Conservation (phyloP, 2,113 vertebrate genomes). For the Bos indicus region DNA sequence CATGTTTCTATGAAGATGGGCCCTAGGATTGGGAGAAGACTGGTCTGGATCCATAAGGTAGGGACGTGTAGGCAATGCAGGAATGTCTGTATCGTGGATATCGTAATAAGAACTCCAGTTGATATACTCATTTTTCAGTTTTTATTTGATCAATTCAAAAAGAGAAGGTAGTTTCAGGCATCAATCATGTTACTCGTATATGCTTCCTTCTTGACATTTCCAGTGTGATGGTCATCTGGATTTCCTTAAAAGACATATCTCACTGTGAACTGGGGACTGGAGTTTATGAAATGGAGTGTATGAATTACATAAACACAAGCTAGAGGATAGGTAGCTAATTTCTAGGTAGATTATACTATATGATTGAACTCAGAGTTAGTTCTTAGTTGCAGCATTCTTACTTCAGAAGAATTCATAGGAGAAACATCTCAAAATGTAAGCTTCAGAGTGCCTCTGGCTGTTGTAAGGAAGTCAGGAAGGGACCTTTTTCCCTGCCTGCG, state of each 20-base stretch:
- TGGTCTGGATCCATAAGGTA: not conserved
- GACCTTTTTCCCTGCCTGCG: not conserved
- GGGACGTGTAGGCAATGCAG: not conserved
- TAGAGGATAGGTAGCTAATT: not conserved
- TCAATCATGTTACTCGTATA: not conserved
- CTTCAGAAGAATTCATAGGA: not conserved
- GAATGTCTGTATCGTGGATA: not conserved
- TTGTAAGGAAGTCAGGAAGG: not conserved
- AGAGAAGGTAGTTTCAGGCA: not conserved
- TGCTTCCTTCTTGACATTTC: not conserved
- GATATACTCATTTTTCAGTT: not conserved
- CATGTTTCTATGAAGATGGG: not conserved
- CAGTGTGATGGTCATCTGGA: not conserved
- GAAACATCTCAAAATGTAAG: not conserved
- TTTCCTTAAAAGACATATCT: not conserved
- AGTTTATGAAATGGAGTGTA: not conserved
- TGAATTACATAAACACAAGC: not conserved
- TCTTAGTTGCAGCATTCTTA: not conserved
- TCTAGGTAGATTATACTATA: not conserved
- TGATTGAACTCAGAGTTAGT: not conserved
- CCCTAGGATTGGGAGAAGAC: not conserved
- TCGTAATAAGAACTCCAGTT: not conserved
- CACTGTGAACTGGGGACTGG: not conserved
- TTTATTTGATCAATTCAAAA: conserved; percentile 1
- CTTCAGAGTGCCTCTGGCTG: not conserved